Base-by-base conservation (phyloP, 1,140 invertebrate genomes). In the Eciton burchellii region DNA sequence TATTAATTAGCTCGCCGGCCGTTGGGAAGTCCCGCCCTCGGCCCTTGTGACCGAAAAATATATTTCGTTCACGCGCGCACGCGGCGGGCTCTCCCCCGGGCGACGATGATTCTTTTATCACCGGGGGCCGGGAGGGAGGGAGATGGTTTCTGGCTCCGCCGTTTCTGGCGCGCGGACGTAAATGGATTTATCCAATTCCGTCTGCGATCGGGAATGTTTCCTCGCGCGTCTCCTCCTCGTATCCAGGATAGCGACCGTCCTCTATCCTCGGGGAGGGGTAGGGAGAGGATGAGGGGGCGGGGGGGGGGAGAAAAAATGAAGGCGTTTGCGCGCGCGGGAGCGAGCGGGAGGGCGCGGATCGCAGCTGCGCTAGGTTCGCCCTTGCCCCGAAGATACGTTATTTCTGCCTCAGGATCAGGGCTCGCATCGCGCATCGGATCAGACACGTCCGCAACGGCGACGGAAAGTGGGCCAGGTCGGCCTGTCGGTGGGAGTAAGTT, bases 381-480 rank as follows among this genome's bases (percentile, higher is more conserved):
- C 35, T 29, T 19, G 49, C 21, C 35, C 49, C 16, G 63, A 57
- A 49, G 49, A 68, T 56, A 57, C 19, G 63, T 68, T 79, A 79
- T 79, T 79, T 29, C 52, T 68, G 41, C 68, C n/a, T n/a, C n/a
- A 43, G 52, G 49, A 54, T 29, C 63, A 11, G 19, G n/a, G 73
- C 41, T 76, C 57, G 43, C 57, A 5, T 19, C 35, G 49, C 63
- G 9, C 35, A n/a, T n/a, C n/a, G 74, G 35, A 77, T 77, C 74
- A 68, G 66, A 24, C 54, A 35, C 41, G 19, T 12, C 19, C 72
- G 63, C 63, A 57, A 79, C 68, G 52, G 49, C 63, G 74, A n/a
- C 63, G 63, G 74, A 79, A 79, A 79, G 74, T 79, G 74, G 74
- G 63, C 74, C 63, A 79, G 74, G 74, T 79, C 74, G 72, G 72